Evolutionary conservation across 2,113 vertebrate species (phyloP).

Genomic region (Budorcas taxicolor): DNA sequence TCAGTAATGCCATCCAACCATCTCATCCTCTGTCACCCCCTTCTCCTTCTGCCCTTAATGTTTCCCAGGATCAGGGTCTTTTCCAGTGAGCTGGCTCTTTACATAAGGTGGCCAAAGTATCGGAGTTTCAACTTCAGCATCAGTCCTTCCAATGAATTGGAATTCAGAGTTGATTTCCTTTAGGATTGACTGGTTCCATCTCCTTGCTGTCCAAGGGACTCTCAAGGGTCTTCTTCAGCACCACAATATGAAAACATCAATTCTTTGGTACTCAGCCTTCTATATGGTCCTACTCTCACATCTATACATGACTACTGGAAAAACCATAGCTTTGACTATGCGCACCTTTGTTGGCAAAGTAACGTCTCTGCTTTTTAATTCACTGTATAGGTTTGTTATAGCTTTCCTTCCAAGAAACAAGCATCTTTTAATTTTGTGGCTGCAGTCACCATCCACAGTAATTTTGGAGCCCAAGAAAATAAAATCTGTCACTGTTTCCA

Average conservation of each 20-base stretch:
- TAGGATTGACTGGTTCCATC: not conserved
- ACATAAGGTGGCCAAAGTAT: not conserved
- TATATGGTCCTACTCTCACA: not conserved
- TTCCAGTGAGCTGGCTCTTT: not conserved
- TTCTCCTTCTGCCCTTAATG: not conserved
- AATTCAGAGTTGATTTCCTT: not conserved
- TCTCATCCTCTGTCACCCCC: not conserved
- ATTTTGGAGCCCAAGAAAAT: not conserved
- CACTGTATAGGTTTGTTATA: not conserved
- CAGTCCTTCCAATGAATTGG: not conserved
- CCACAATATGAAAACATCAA: not conserved
- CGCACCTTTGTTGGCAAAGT: not conserved
- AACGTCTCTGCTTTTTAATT: not conserved
- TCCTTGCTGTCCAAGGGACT: not conserved
- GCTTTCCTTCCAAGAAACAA: not conserved
- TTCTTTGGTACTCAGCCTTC: not conserved
- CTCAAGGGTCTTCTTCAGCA: not conserved
- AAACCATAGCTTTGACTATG: not conserved
- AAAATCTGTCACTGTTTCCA: not conserved
- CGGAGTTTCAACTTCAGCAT: not conserved
- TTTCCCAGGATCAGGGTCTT: not conserved
- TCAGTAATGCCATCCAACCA: not conserved
- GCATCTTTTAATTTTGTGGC: not conserved
- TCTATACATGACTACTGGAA: not conserved
- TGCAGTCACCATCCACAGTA: not conserved